These are phyloP conservation scores for Heteronetta atricapilla DNA, from an alignment of 2,113 vertebrate genomes.

Conservation along the genomic window DNA sequence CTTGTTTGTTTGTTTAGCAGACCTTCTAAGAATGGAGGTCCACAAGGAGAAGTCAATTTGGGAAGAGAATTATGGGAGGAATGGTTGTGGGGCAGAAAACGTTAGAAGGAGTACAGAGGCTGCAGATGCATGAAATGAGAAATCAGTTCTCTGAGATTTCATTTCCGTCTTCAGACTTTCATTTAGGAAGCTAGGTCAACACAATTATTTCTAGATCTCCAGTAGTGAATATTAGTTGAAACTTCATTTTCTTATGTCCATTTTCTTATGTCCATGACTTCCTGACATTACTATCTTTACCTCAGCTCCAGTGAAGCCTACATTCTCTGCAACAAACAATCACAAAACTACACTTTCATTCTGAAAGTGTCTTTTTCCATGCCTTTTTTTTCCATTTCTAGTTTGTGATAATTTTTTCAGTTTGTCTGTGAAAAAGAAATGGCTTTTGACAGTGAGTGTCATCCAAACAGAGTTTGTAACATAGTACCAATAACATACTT, in stretches of 20 bases:
- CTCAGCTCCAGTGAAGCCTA: not conserved
- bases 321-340: not conserved
- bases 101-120: not conserved
- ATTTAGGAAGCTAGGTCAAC: not conserved
- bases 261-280: not conserved
- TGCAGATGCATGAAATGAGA: not conserved
- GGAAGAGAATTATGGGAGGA: not conserved
- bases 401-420: not conserved
- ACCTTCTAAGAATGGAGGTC: not conserved
- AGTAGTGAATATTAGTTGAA: not conserved
- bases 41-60: not conserved
- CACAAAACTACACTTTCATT: not conserved
- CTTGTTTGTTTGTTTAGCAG: not conserved
- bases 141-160: not conserved
- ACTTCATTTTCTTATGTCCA: not conserved
- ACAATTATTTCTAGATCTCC: not conserved
- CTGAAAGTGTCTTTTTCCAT: not conserved
- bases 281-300: not conserved
- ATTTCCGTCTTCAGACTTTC: not conserved
- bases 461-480: not conserved
- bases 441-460: not conserved
- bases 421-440: not conserved
- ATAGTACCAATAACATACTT: not conserved
- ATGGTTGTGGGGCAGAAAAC: not conserved
- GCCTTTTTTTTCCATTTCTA: not conserved